These are phyloP conservation scores for Cerastis leucographa DNA, from an alignment of 2,888 invertebrate species.

Conservation along the genomic window DNA sequence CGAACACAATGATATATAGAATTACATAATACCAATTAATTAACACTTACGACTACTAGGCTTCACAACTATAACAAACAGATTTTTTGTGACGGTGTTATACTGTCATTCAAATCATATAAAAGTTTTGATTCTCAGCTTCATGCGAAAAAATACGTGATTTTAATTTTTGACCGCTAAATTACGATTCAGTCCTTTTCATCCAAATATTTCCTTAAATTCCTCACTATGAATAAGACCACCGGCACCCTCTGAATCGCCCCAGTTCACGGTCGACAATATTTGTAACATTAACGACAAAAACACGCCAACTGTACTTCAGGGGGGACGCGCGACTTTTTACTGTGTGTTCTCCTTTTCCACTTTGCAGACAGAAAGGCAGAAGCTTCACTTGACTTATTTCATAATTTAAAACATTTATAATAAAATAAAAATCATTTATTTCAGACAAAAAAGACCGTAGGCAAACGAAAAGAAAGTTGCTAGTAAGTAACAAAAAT, in stretches of 20 bases:
- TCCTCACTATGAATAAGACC: slow-evolving; percentile 70
- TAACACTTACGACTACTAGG: not conserved
- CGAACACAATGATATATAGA: too few species aligned
- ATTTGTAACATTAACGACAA: slow-evolving; percentile 82
- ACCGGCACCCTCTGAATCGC: slow-evolving; percentile 68
- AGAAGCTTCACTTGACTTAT: slow-evolving; percentile 39
- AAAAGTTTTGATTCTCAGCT: too few species aligned
- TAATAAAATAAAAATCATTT: not conserved
- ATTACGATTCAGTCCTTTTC: not conserved
- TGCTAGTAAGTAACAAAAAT: too few species aligned
- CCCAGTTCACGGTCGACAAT: slow-evolving; percentile 80
- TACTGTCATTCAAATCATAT: too few species aligned
- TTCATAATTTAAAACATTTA: not conserved
- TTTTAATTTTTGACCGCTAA: too few species aligned
- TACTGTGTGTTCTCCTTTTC: slow-evolving; percentile 13
- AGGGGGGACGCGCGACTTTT: slow-evolving; percentile 40
- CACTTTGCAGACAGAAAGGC: not conserved
- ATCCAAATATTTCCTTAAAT: not conserved
- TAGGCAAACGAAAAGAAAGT: too few species aligned
- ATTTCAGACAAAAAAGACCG: too few species aligned
- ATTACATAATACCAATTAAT: too few species aligned
- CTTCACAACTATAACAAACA: too few species aligned
- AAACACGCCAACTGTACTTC: slow-evolving; percentile 65
- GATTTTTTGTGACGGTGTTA: too few species aligned
- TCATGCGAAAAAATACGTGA: too few species aligned